phyloP scores from a whole-genome alignment of 2,797 vertebrate genomes.

The Ptychobarbus kaznakovi region DNA sequence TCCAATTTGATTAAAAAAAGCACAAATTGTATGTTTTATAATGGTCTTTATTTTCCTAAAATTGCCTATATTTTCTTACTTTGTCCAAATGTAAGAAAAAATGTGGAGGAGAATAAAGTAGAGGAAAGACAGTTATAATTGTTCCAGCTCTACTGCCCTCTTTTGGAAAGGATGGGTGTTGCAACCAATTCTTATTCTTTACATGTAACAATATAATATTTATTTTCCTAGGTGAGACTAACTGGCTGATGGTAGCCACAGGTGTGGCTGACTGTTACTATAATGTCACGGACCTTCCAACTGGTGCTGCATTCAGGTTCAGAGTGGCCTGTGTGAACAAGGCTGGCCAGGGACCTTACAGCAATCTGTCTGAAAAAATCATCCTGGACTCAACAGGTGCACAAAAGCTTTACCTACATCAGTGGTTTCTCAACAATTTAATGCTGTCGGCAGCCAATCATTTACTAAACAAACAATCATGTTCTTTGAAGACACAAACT shows the following conservation, averaged over 20 bases:
- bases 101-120: neutral
- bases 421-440: neutral
- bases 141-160: constrained; percentile 54
- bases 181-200: constrained; percentile 24
- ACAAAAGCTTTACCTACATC: neutral
- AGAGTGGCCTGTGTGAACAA: constrained; percentile 97
- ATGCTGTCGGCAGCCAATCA: neutral
- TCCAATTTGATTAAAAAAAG: neutral
- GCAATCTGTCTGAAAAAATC: constrained; percentile 85
- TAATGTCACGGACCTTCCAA: constrained; percentile 88
- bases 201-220: neutral
- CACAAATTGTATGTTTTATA: neutral
- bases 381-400: constrained; percentile 82
- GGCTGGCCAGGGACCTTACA: constrained; percentile 95
- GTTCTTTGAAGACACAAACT: neutral
- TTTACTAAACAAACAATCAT: neutral
- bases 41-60: neutral
- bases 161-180: constrained; percentile 37
- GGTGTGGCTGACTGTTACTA: constrained; percentile 93
- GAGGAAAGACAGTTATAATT: neutral
- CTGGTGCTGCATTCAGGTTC: constrained; percentile 81
- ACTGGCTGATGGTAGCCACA: constrained; percentile 89
- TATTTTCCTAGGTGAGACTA: constrained; percentile 81
- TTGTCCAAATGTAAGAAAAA: neutral
- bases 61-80: neutral